phyloP scores from a whole-genome alignment of 2,888 invertebrate species.

The Crematogaster levior region DNA sequence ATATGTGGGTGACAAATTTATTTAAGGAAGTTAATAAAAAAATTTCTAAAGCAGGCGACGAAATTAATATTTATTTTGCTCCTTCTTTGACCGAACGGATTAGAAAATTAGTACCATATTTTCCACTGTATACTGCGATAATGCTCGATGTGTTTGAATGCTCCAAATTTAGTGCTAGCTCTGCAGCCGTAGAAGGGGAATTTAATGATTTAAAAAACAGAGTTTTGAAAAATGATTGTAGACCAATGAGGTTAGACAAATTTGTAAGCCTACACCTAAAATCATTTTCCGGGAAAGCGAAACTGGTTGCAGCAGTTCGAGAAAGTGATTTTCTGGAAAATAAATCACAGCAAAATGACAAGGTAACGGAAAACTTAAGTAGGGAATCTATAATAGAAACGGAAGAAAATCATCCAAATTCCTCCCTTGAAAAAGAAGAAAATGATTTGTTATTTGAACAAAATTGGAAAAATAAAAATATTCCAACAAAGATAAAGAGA shows the following conservation, averaged over 20 bases:
- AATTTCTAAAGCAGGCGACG: background rate
- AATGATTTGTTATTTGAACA: too few relatives aligned
- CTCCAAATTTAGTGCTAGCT: background rate
- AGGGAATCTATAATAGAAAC: too few relatives aligned
- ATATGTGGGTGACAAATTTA: background rate
- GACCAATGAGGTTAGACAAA: background rate
- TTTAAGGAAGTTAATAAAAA: background rate
- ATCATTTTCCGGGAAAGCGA: slow-evolving; percentile 3
- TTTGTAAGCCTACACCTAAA: background rate
- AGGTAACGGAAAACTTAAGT: too few relatives aligned
- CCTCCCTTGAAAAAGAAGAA: background rate
- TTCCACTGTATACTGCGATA: background rate
- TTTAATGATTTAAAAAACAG: background rate
- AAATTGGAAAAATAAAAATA: slow-evolving; percentile 12
- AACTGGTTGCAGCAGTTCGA: too few relatives aligned
- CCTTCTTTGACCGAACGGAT: background rate
- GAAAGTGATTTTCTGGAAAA: too few relatives aligned
- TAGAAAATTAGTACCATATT: background rate
- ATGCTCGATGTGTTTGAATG: background rate
- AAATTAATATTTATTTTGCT: background rate
- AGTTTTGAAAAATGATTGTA: background rate
- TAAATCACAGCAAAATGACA: too few relatives aligned
- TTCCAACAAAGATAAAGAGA: background rate
- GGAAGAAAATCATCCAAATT: background rate
- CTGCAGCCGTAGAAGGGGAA: background rate